These are phyloP conservation scores for Neogale vison DNA, from an alignment of 2,113 vertebrate genomes.

Conservation along the genomic window DNA sequence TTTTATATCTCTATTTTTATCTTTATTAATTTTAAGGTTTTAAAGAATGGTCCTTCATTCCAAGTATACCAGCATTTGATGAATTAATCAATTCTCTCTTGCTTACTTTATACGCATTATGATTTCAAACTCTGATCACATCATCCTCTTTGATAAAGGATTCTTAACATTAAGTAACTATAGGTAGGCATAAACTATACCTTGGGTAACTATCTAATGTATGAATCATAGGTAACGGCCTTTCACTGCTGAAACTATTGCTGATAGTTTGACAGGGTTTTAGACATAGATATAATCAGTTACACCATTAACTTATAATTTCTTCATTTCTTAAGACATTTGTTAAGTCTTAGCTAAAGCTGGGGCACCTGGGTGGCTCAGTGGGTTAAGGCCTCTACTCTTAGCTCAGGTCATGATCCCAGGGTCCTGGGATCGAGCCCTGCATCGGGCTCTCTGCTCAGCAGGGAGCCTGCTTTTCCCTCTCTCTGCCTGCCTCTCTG, in stretches of 20 bases:
- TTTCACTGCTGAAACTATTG: neutral
- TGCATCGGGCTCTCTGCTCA: too few relatives aligned
- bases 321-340: neutral
- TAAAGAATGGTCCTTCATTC: constrained; percentile 2
- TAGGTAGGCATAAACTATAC: neutral
- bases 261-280: neutral
- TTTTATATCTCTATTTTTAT: constrained; percentile 21
- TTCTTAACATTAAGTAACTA: neutral
- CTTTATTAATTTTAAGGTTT: constrained; percentile 3
- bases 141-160: neutral
- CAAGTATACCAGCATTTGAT: neutral
- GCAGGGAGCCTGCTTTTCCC: too few relatives aligned
- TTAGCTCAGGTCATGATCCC: too few relatives aligned
- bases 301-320: neutral
- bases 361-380: too few relatives aligned
- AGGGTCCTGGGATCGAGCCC: too few relatives aligned
- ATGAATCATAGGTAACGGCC: neutral
- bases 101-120: neutral
- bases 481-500: too few relatives aligned
- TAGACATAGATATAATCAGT: neutral
- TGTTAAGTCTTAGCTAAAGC: neutral
- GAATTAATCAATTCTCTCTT: constrained; percentile 3
- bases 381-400: too few relatives aligned
- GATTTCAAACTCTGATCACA: constrained; percentile 21
- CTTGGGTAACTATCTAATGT: neutral